These are phyloP conservation scores for Micropoecilia bifurca DNA, from an alignment of 2,797 vertebrate genomes.

Conservation along the genomic window DNA sequence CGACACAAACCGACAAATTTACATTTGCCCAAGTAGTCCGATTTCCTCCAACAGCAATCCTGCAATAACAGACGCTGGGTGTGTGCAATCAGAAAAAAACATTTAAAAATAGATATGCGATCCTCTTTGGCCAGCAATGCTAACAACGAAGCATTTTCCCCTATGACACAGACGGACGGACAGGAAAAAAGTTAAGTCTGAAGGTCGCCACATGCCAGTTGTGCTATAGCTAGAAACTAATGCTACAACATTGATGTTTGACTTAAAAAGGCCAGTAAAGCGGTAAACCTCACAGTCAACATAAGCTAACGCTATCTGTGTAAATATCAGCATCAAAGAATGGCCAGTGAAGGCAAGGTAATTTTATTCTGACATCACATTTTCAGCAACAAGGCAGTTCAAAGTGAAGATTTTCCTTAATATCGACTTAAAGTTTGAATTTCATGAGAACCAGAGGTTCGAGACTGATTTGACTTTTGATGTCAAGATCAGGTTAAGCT, in stretches of 20 bases:
- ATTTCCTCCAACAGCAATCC: too few relatives aligned
- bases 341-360: background rate
- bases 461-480: background rate
- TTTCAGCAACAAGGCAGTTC: too few relatives aligned
- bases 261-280: background rate
- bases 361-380: background rate
- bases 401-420: background rate
- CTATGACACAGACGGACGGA: background rate
- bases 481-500: background rate
- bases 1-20: too few relatives aligned
- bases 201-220: background rate
- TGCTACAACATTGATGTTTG: background rate
- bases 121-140: background rate
- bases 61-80: too few relatives aligned
- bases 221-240: background rate
- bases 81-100: too few relatives aligned
- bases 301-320: background rate
- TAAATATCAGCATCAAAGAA: background rate
- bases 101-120: background rate
- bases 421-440: background rate
- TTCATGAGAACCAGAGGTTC: background rate
- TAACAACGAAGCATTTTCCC: background rate
- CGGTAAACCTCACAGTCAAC: background rate
- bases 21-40: too few relatives aligned
- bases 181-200: background rate